Conservation (phyloP, 2,888 invertebrate genomes). For the Polyommatus icarus region DNA sequence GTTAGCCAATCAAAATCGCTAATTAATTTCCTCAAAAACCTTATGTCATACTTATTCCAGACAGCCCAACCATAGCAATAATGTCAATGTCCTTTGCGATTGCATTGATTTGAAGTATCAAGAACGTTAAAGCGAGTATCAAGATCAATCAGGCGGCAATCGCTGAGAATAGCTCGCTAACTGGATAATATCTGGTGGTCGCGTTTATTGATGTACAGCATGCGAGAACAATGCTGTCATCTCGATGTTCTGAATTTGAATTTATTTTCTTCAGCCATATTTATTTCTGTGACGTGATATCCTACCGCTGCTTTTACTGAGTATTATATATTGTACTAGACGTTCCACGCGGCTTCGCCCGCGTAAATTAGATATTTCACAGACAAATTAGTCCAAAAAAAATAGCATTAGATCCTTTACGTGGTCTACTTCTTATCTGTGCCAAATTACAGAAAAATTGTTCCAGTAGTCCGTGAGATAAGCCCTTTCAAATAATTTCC, state of each 20-base stretch:
- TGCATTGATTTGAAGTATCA: background rate
- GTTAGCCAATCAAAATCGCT: no score
- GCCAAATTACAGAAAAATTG: no score
- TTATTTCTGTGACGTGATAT: background rate
- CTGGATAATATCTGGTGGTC: conserved; percentile 28
- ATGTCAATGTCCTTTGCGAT: background rate
- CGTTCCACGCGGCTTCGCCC: no score
- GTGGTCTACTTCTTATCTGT: no score
- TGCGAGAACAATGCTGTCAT: conserved; percentile 13
- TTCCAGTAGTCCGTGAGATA: no score
- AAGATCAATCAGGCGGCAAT: conserved; percentile 26
- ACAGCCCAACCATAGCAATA: background rate
- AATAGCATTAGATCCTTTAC: no score
- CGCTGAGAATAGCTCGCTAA: conserved; percentile 26
- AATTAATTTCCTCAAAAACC: no score
- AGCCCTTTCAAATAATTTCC: no score
- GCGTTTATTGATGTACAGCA: conserved; percentile 8
- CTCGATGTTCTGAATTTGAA: conserved; percentile 1
- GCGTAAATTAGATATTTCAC: no score
- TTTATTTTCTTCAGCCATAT: background rate
- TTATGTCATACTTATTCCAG: background rate
- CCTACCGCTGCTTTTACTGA: background rate
- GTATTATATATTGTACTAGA: no score
- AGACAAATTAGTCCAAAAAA: no score
- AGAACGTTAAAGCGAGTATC: background rate